A percentile compares a stretch with the other conserved stretches of the same genome.
phyloP scores from a whole-genome alignment of 2,888 invertebrate species.

The Lasioglossum lativentre region DNA sequence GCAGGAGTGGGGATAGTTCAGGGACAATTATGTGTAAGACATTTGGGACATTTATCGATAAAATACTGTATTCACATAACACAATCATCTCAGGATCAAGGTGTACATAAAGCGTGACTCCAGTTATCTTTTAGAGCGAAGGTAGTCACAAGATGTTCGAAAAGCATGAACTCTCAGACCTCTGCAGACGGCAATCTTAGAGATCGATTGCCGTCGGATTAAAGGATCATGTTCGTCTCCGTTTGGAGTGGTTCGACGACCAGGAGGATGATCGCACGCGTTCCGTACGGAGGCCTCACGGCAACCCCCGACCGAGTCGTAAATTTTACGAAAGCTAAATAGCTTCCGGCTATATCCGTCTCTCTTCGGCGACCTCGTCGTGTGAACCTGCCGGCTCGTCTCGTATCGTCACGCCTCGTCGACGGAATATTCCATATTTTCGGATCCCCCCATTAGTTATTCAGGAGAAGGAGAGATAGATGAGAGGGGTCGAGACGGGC shows the following conservation, averaged over 20 bases:
- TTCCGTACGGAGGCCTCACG: not conserved
- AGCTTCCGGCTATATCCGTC: conserved; percentile 17
- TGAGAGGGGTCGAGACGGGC: not conserved
- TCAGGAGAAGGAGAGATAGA: not conserved
- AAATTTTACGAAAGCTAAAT: conserved; percentile 14
- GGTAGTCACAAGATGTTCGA: not conserved
- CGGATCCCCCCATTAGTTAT: conserved; percentile 20
- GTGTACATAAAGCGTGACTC: too few relatives aligned
- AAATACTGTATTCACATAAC: not conserved
- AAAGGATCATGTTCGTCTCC: not conserved
- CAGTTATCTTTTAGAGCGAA: not conserved
- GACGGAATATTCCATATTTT: conserved; percentile 19
- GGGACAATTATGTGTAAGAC: too few relatives aligned
- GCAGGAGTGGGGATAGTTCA: too few relatives aligned
- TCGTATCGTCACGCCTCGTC: not conserved
- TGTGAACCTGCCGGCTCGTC: not conserved
- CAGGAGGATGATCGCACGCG: not conserved
- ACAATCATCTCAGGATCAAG: not conserved
- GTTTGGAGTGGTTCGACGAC: not conserved
- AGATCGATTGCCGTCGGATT: not conserved
- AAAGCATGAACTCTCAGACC: not conserved
- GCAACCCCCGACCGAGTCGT: not conserved
- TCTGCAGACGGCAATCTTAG: not conserved
- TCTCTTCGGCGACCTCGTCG: not conserved
- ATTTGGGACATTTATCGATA: too few relatives aligned